Evolutionary conservation across 2,113 vertebrate genomes (phyloP).

Genomic region (Mobula birostris): DNA sequence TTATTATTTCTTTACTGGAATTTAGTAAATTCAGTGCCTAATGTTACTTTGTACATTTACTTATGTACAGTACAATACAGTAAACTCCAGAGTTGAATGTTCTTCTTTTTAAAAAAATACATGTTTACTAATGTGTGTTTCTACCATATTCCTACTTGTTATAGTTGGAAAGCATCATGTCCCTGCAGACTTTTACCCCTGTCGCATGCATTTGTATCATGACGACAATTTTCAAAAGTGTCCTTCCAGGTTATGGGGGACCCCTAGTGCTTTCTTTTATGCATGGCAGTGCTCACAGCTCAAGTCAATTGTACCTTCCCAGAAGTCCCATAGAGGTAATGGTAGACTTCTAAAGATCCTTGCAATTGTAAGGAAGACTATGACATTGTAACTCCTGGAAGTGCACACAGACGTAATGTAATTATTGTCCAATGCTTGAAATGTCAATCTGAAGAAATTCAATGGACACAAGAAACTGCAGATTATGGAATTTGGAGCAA

Average conservation of each 20-base stretch:
- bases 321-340: not conserved
- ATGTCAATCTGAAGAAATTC: no score
- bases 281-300: not conserved
- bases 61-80: no score
- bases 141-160: not conserved
- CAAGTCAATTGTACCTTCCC: not conserved
- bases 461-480: no score
- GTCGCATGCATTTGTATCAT: not conserved
- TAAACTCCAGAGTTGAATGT: no score
- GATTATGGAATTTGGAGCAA: no score
- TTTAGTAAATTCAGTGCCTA: no score
- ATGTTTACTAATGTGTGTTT: not conserved
- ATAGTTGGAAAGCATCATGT: not conserved
- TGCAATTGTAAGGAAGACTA: not conserved
- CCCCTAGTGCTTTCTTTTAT: constrained; percentile 7
- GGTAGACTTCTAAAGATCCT: not conserved
- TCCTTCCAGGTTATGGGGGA: not conserved
- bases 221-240: not conserved
- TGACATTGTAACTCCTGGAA: not conserved
- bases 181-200: not conserved
- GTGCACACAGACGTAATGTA: no score
- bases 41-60: no score
- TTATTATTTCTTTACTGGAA: no score
- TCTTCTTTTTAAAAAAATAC: no score
- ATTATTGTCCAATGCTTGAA: no score